phyloP scores from a whole-genome alignment of 2,797 vertebrate species.

The Amniataba percoides region DNA sequence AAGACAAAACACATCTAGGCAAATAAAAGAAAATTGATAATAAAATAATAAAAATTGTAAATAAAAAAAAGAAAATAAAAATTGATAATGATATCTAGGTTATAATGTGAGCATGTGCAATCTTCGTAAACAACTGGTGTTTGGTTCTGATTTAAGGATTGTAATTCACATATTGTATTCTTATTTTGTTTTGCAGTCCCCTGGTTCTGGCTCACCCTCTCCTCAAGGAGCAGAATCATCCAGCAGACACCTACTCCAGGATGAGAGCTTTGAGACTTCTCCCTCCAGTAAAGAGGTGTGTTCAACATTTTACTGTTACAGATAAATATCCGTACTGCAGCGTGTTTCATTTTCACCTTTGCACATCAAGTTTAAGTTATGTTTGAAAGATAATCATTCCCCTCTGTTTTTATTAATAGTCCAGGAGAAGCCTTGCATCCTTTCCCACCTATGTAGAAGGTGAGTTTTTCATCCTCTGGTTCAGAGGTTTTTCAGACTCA shows the following conservation, averaged over 20 bases:
- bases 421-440: slow-evolving; percentile 94
- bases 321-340: not conserved
- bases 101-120: no score
- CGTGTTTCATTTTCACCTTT: not conserved
- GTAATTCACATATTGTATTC: not conserved
- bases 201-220: slow-evolving; percentile 90
- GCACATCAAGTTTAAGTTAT: not conserved
- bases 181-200: slow-evolving; percentile 84
- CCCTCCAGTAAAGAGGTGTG: slow-evolving; percentile 90
- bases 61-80: no score
- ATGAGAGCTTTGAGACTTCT: slow-evolving; percentile 86
- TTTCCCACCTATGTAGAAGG: slow-evolving; percentile 98
- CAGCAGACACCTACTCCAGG: slow-evolving; percentile 86
- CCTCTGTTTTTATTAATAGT: slow-evolving; percentile 83
- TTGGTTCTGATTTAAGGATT: not conserved
- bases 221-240: slow-evolving; percentile 94
- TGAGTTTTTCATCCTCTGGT: slow-evolving; percentile 80
- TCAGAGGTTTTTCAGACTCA: no score
- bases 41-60: no score
- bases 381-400: slow-evolving; percentile 7
- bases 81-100: no score
- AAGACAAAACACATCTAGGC: no score
- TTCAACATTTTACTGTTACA: not conserved
- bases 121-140: no score
- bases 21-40: no score